phyloP scores from a whole-genome alignment of 1,140 invertebrate genomes.

The Pseudomyrmex pallidus region DNA sequence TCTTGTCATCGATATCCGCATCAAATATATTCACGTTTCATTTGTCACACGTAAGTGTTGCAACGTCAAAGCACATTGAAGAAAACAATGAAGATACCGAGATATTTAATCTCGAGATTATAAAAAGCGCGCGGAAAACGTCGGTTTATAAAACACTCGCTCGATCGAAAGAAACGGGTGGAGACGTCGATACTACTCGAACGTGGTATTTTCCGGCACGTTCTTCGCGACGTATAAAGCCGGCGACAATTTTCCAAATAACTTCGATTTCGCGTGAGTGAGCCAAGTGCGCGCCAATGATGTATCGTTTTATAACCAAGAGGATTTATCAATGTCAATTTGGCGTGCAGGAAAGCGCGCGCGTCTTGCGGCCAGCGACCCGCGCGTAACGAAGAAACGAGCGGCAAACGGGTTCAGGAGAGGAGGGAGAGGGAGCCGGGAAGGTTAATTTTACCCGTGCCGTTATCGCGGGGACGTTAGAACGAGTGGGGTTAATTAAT shows the following conservation, averaged over 20 bases:
- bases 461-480: slow-evolving; percentile 60
- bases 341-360: slow-evolving; percentile 53
- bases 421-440: background rate
- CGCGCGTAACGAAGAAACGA: slow-evolving; percentile 29
- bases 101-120: background rate
- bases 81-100: background rate
- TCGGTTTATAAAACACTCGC: background rate
- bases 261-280: slow-evolving; percentile 55
- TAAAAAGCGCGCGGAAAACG: background rate
- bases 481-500: slow-evolving; percentile 67
- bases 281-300: slow-evolving; percentile 61
- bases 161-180: background rate
- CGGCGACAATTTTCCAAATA: slow-evolving; percentile 67
- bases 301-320: slow-evolving; percentile 74
- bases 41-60: background rate
- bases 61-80: background rate
- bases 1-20: no score
- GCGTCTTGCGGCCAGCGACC: slow-evolving; percentile 42
- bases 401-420: background rate
- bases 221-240: background rate
- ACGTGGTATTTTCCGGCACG: background rate
- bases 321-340: slow-evolving; percentile 77
- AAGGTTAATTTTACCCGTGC: slow-evolving; percentile 55
- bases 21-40: no score
- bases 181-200: slow-evolving; percentile 16